Evolutionary conservation across 2,797 vertebrate species (phyloP), one percentile per base, ranked within the genome.

Genomic region (Dicrostonyx torquatus): DNA sequence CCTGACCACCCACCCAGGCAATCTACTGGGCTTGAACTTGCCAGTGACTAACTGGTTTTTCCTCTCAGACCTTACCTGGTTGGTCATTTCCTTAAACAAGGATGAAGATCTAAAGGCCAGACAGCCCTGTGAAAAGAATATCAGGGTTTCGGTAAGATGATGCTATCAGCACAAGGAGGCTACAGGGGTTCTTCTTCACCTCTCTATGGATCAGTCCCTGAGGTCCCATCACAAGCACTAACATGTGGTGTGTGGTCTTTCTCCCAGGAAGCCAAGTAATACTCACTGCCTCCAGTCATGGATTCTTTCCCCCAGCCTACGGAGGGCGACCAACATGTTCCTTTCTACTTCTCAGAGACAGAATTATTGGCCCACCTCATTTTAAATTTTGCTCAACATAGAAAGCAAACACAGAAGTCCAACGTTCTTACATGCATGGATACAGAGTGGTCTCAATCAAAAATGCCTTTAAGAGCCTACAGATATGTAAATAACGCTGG

Each of bases 71-170:
- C 83, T 97, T 97, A 98, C 98, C 98, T 98, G 98, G 0, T 98
- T 98, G 64, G 96, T 98, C 98, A 98, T 98, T 14, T 97, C 96
- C 94, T 80, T 48, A 76, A 76, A 66, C 66, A 53, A 84, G 73
- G 94, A 84, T 24, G 78, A 68, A 37, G 53, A 80, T 53, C 75
- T 72, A 37, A 60, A 77, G 88, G 93, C 60, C 93, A 94, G 94
- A 92, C 14, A 68, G 91, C n/a, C 93, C 97, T 97, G 97, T 92
- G 95, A 76, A 96, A 92, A 97, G 88, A 97, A 89, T 34, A 87
- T 31, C 87, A 77, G 78, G 40, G 34, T 55, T 86, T 97, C 58
- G 80, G 77, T 95, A 26, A 60, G 31, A 29, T 24, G 14, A 40
- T 31, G n/a, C 64, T n/a, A 77, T 75, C 48, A 87, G 40, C 75